Evolutionary conservation across 2,797 vertebrate species (phyloP), one percentile per base, ranked within the genome.

Genomic region (Odontamblyopus lacepedii): DNA sequence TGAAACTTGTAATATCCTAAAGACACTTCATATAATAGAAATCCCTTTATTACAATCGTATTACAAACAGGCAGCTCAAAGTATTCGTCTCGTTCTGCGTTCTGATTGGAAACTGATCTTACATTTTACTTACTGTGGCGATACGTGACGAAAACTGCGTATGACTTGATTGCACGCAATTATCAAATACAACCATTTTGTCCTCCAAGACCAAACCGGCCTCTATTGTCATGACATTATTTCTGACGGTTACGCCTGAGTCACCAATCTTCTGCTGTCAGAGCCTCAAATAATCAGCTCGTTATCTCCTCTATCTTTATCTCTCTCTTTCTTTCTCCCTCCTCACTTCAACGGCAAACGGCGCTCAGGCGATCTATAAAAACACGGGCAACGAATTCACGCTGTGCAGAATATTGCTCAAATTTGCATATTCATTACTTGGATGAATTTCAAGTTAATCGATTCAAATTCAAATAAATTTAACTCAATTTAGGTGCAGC

Each of bases 341-440:
- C 44, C 15, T 63, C 48, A 1, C 62, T 73, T 67, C 9, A 72
- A 55, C 74, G 69, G 44, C 53, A 69, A 70, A 77, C 75, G 67
- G 66, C 73, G 75, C 80, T 73, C 65, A 75, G 67, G 64, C 85
- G 89, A 80, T 89, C 87, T 89, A 80, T 90, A 86, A 86, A 80
- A 90, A 90, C 85, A n/a, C 59, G 70, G 76, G 63, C 67, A 74
- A 23, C n/a, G 0, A 8, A 9, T 56, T 23, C n/a, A 23, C 23
- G 2, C 35, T 13, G 32, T 35, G 32, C 5, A 35, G 32, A 35
- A 35, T 35, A 6, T 35, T 35, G 4, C 5, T 35, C 32, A 35
- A 5, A 35, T 35, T 35, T 35, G 32, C 32, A 35, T 5, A 5
- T 35, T 5, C 32, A 35, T 35, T 35, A 35, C 32, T 35, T 35